Conservation (phyloP, 2,113 vertebrate species). For the Aythya baeri region DNA sequence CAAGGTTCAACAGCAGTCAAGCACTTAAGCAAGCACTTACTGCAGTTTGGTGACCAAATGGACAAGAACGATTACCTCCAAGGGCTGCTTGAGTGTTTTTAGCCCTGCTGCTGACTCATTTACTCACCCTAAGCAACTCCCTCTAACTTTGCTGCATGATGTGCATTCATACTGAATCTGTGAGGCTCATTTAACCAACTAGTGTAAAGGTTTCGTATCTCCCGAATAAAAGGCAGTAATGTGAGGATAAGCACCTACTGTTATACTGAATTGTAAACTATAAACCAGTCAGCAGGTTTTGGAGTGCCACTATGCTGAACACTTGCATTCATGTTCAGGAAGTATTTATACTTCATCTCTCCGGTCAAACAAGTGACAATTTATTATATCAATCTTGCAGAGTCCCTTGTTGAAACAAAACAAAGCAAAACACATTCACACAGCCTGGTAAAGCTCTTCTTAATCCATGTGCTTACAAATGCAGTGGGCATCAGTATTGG, state of each 20-base stretch:
- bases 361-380: neutral
- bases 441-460: neutral
- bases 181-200: neutral
- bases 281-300: neutral
- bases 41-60: constrained; percentile 26
- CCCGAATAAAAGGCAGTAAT: neutral
- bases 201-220: neutral
- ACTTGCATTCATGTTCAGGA: rapidly evolving
- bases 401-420: neutral
- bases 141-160: neutral
- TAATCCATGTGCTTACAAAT: neutral
- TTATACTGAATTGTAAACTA: neutral
- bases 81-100: neutral
- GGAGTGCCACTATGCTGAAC: neutral
- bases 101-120: neutral
- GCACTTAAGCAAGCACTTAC: constrained; percentile 41
- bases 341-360: neutral
- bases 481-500: neutral
- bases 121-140: neutral
- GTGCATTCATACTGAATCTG: neutral
- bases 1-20: constrained; percentile 39
- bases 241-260: neutral
- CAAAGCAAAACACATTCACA: neutral
- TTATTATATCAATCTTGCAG: neutral
- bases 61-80: neutral